Base-by-base conservation (phyloP, 2,797 vertebrate genomes). In the Meda fulgida region DNA sequence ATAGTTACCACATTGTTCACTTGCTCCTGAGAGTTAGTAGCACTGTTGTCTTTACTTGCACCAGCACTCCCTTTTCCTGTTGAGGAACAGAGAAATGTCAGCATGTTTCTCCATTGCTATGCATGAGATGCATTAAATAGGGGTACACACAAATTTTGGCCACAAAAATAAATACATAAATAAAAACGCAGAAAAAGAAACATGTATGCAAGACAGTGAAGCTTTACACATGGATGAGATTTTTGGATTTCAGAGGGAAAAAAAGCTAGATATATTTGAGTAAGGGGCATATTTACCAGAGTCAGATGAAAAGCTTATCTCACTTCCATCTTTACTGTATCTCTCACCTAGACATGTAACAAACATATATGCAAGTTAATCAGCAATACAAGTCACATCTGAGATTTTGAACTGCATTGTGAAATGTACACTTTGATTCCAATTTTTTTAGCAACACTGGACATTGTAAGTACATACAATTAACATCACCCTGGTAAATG, bases 11-110 rank as follows among this genome's bases (percentile, higher is more conserved):
- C 0, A 0, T 0, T 7, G 38, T 71, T 16, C 69, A 71, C 3
- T 18, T 7, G 10, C 36, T 71, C 38, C 69, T 26, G 38, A n/a
- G 38, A 71, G 38, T 8, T 43, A 71, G 23, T 0, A 71, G 14
- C 1, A 5, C 38, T 43, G 69, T 1, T 0, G 1, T 36, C 31
- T 11, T 0, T 1, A 14, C 11, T 70, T 71, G 23, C 0, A n/a
- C 1, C 4, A 48, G 1, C 1, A 72, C 26, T 73, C 3, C 2
- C 43, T 51, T 13, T 1, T 19, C 71, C 71, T 73, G 71, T 51
- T 31, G 9, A 73, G 1, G 19, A 48, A 31, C 26, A 73, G 9
- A 19, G 5, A 31, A 31, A 21, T 73, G 8, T 73, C 8, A 18
- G 13, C 9, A 0, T 31, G 9, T 48, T 71, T 16, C 13, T 43